Percentiles rank a stretch among this genome's conserved stretches.
phyloP scores from a whole-genome alignment of 2,113 vertebrate species.

The Sinocyclocheilus rhinocerous region DNA sequence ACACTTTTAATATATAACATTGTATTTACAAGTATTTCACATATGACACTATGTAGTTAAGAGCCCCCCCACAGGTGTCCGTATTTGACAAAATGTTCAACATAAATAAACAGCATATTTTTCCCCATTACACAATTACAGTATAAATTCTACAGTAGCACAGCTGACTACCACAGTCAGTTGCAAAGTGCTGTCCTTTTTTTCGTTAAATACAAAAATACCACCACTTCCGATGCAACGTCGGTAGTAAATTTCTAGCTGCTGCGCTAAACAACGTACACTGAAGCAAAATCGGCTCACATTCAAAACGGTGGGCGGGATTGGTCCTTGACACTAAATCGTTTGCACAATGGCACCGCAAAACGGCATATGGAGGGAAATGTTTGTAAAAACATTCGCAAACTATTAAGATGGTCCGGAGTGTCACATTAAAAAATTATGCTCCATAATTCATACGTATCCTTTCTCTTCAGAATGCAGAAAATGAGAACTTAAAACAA shows the following conservation, averaged over 20 bases:
- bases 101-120: slow-evolving; percentile 54
- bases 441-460: neutral
- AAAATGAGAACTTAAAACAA: neutral
- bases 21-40: slow-evolving; percentile 61
- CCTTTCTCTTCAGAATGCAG: neutral
- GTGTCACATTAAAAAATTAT: neutral
- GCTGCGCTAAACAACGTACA: slow-evolving; percentile 52
- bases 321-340: slow-evolving; percentile 49
- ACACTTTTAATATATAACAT: slow-evolving; percentile 62
- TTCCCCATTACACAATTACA: slow-evolving; percentile 49
- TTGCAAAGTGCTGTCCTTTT: slow-evolving; percentile 53
- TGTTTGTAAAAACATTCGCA: neutral
- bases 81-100: slow-evolving; percentile 51
- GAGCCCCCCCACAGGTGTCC: slow-evolving; percentile 52
- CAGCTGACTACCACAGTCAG: slow-evolving; percentile 46
- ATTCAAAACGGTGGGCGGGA: slow-evolving; percentile 49
- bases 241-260: slow-evolving; percentile 56
- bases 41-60: slow-evolving; percentile 58
- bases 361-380: neutral
- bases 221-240: slow-evolving; percentile 52
- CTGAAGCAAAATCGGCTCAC: slow-evolving; percentile 54
- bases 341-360: slow-evolving; percentile 20
- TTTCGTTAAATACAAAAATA: slow-evolving; percentile 57
- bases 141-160: slow-evolving; percentile 56
- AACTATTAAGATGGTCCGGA: neutral